Conservation (phyloP, 2,888 invertebrate species). For the Chalcis sispes region DNA sequence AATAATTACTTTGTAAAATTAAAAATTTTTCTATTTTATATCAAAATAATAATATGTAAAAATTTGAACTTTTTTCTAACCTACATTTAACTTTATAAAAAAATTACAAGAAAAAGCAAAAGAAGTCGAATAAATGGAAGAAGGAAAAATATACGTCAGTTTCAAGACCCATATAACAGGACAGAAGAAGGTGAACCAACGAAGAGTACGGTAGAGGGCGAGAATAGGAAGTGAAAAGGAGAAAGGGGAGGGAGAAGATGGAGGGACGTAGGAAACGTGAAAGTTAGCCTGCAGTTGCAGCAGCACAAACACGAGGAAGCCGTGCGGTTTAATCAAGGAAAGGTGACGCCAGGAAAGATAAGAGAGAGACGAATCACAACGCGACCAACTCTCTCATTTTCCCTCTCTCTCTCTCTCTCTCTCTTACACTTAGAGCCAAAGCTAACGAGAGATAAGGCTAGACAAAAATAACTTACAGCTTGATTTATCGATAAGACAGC, state of each 20-base stretch:
- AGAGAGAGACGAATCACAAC: conserved; percentile 32
- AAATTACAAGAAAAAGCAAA: not conserved
- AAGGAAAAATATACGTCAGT: conserved; percentile 39
- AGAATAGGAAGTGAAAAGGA: conserved; percentile 10
- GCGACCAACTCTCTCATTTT: conserved; percentile 9
- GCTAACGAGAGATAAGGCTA: conserved; percentile 4
- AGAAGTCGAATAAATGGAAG: conserved; percentile 2
- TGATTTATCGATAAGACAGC: conserved; percentile 21
- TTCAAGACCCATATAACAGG: conserved; percentile 26
- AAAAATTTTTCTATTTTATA: too few relatives aligned
- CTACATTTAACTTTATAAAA: too few relatives aligned
- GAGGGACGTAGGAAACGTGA: not conserved
- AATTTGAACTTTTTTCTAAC: too few relatives aligned
- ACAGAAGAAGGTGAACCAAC: conserved; percentile 7
- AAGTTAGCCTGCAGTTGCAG: conserved; percentile 47
- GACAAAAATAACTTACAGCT: conserved; percentile 15
- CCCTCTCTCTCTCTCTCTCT: not conserved
- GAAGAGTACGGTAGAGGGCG: not conserved
- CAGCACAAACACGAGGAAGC: conserved; percentile 49
- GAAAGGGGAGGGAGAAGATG: not conserved
- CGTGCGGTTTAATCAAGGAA: conserved; percentile 69
- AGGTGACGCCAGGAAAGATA: conserved; percentile 62
- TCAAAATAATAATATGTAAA: too few relatives aligned
- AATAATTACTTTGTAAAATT: too few relatives aligned
- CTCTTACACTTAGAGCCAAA: not conserved